These are phyloP conservation scores for Montipora capricornis DNA, from an alignment of 64 coral and sea anemone genomes.

Conservation along the genomic window DNA sequence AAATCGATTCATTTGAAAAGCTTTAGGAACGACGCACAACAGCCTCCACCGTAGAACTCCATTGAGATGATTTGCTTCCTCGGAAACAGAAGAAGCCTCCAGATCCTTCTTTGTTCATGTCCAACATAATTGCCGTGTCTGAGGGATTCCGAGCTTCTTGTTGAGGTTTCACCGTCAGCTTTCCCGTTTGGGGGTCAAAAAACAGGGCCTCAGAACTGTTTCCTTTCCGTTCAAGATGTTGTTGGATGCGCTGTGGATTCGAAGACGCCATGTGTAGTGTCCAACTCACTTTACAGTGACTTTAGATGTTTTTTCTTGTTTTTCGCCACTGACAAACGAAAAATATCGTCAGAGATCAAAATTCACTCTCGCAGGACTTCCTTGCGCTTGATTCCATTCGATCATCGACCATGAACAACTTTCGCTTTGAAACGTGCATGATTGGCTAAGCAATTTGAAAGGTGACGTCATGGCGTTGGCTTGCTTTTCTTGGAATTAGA, in stretches of 20 bases:
- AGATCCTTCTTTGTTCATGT: constrained; percentile 47
- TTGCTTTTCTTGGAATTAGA: constrained; percentile 6
- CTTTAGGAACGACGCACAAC: neutral
- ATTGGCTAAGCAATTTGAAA: neutral
- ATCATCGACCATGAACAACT: neutral
- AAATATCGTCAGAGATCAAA: neutral
- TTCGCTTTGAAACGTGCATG: constrained; percentile 1
- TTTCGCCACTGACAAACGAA: neutral
- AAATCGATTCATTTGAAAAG: neutral
- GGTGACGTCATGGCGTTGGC: neutral
- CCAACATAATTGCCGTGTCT: constrained; percentile 25
- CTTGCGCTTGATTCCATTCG: neutral
- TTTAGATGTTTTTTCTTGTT: neutral
- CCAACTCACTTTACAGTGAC: neutral
- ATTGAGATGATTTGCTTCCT: neutral
- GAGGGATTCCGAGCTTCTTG: constrained; percentile 2
- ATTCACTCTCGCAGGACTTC: neutral
- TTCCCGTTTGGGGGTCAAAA: constrained; percentile 21
- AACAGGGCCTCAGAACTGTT: constrained; percentile 8
- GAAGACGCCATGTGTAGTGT: neutral
- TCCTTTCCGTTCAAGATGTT: constrained; percentile 20
- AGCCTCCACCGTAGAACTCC: too few relatives aligned
- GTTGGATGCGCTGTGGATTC: constrained; percentile 28
- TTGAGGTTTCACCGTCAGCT: constrained; percentile 19
- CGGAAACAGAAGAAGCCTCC: constrained; percentile 12